Percentiles rank a stretch among this genome's conserved stretches.
Evolutionary conservation across 2,888 invertebrate genomes (phyloP).

Genomic region (Baccha elongata): DNA sequence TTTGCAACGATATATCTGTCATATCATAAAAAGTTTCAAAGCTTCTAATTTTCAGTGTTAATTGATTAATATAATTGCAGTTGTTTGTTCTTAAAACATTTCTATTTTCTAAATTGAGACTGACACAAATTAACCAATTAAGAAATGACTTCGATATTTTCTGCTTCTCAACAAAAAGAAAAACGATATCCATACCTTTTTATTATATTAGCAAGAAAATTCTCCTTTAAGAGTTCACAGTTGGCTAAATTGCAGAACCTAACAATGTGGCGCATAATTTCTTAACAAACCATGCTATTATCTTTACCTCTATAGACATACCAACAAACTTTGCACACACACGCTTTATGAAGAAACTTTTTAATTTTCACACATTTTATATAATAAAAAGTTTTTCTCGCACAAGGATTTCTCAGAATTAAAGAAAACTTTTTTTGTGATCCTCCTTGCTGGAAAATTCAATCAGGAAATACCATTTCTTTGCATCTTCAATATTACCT

Average conservation of each 20-base stretch:
- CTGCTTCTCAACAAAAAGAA: too few species aligned
- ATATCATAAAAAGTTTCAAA: too few species aligned
- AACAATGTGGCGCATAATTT: background rate
- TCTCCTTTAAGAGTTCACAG: background rate
- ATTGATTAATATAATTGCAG: too few species aligned
- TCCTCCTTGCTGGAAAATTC: conserved; percentile 3
- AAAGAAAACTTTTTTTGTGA: background rate
- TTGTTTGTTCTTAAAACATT: too few species aligned
- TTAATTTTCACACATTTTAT: conserved; percentile 17
- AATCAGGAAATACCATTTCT: background rate
- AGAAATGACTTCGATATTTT: too few species aligned
- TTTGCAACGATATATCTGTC: too few species aligned
- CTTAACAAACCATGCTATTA: too few species aligned
- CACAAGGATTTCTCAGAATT: background rate
- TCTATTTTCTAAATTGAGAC: too few species aligned
- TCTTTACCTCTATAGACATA: background rate
- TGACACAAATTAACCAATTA: too few species aligned
- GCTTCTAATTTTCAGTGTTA: too few species aligned
- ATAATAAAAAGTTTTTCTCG: background rate
- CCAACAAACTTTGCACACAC: background rate
- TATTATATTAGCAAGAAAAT: background rate
- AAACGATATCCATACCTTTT: too few species aligned
- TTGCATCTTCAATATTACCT: background rate
- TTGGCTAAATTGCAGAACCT: background rate
- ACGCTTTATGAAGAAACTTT: background rate